Evolutionary conservation across 2,113 vertebrate genomes (phyloP).

Genomic region (Ptychochromis oligacanthus): DNA sequence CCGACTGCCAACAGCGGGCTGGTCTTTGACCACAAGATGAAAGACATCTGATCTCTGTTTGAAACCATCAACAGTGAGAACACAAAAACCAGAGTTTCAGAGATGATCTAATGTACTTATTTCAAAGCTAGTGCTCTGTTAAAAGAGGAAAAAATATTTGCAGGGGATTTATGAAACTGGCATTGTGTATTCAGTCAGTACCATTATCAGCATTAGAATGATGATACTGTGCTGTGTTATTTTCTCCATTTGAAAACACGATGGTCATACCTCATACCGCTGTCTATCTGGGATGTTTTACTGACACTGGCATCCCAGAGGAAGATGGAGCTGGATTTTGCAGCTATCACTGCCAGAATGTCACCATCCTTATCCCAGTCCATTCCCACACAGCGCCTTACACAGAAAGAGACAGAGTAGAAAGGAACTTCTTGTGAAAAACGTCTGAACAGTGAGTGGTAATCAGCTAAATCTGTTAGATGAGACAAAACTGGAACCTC

Average conservation of each 20-base stretch:
- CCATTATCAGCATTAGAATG: background rate
- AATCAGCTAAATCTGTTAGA: background rate
- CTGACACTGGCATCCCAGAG: constrained; percentile 95
- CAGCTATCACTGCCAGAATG: constrained; percentile 91
- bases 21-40: constrained; percentile 92
- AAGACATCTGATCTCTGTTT: constrained; percentile 90
- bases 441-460: background rate
- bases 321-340: constrained; percentile 89
- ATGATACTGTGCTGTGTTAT: background rate
- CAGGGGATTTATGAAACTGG: background rate
- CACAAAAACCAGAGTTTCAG: background rate
- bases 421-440: background rate
- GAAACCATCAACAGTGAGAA: constrained; percentile 11
- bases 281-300: constrained; percentile 92
- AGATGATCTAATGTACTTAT: background rate
- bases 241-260: background rate
- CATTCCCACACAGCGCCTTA: constrained; percentile 88
- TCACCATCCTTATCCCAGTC: constrained; percentile 99
- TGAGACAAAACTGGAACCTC: background rate
- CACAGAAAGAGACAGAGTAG: background rate
- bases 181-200: background rate
- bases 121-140: background rate
- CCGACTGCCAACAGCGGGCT: constrained; percentile 90
- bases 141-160: background rate
- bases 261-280: constrained; percentile 88